Base-by-base conservation (phyloP, 2,113 vertebrate genomes). In the Numenius arquata region DNA sequence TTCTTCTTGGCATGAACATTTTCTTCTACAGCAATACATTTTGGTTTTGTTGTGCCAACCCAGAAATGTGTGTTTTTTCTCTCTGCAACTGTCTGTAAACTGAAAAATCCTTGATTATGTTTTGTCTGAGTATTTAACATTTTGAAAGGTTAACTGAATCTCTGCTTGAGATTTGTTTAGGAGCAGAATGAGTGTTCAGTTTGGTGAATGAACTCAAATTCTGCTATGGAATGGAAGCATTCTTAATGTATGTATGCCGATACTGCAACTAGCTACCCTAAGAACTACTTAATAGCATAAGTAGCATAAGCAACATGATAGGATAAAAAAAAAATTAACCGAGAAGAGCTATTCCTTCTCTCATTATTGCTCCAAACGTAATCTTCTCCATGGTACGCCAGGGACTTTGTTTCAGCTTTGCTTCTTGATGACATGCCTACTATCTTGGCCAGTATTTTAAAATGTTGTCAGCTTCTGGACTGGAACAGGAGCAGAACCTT, bases 1-100 rank as follows among this genome's bases (percentile, higher is more conserved):
- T 90, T 77, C 47, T 91, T 66, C 48, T 77, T 90, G 88, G 96
- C 75, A 48, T 66, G 50, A 94, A 50, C 21, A 0, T 40, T 93
- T 85, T 68, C 52, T 95, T 76, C 67, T 80, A 66, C 70, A 65
- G 85, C 40, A 73, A 32, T 2, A 18, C 68, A 48, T 90, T 88
- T 88, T 85, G 50, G 40, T 26, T 95, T 88, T 77, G 72, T 68
- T 88, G 45, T 95, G 90, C 92, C 94, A 94, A 38, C 66, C 48
- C 74, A 76, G 92, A 76, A 78, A 32, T 29, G 47, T 47, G n/a
- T 78, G 29, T 0, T 20, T 73, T 76, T 81, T 40, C 30, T 71
- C 12, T 63, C 73, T 83, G 43, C 58, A 82, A 22, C 53, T 93
- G 43, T 79, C 88, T 91, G 66, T 83, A 93, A 93, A 91, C 71